Evolutionary conservation across 2,888 invertebrate genomes (phyloP), one percentile per base, ranked within the genome.

Genomic region (Tenthredo scrophulariae): DNA sequence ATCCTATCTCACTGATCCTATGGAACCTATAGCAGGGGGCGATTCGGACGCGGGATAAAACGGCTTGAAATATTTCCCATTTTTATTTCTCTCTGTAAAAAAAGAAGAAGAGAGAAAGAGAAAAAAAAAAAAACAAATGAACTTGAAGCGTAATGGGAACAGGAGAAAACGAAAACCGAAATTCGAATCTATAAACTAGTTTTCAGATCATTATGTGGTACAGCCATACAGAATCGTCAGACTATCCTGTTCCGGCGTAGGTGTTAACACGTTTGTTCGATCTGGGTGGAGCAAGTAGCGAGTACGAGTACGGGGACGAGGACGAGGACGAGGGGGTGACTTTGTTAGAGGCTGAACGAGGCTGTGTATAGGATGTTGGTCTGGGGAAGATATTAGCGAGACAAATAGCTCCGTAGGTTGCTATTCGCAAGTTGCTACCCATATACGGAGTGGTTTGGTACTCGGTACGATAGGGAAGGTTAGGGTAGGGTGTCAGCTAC

Each of bases 391-490:
- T 91, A 91, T 91, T 91, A 91, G 91, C 89, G 91, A 89, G 91
- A 91, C 91, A 91, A 91, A 91, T 91, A 91, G 91, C 89, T 89
- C 86, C 87, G 87, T 87, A 85, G 88, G 89, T 86, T 88, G 86
- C 83, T 62, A 80, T 80, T 83, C 67, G 83, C 83, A 67, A 67
- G 83, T 83, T 67, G 67, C 46, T 80, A 80, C n/a, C 40, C 29
- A 70, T 29, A 70, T 70, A 70, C 37, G 70, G 37, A 70, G n/a
- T 37, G 22, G 70, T n/a, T 70, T n/a, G 33, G 37, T 70, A 46
- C 18, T 10, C 13, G 33, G 54, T 58, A 10, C 33, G 70, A 46
- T 62, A 46, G 22, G 37, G 10, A 10, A 58, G 58, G 15, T 22
- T 15, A 62, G 62, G 80, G 80, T 33, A 40, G 58, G 62, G 80